A percentile compares a stretch with the other conserved stretches of the same genome.
Conservation (phyloP, 2,888 invertebrate species). For the Germaria angustata region DNA sequence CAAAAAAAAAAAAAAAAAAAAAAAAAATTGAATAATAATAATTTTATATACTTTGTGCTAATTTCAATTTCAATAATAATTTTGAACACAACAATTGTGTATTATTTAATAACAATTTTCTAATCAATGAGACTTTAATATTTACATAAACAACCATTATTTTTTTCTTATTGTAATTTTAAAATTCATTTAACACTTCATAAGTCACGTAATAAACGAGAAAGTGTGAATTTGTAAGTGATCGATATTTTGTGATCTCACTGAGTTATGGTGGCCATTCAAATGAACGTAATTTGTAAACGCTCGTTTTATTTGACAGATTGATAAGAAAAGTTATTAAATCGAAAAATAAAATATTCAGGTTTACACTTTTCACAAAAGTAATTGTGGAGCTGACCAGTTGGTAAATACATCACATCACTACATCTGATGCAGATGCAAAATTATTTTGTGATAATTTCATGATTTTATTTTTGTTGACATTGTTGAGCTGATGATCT, state of each 20-base stretch:
- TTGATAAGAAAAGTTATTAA: too few species aligned
- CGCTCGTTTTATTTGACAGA: background rate
- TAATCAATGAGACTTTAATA: background rate
- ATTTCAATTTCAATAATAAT: background rate
- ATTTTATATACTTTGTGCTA: background rate
- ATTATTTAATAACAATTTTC: background rate
- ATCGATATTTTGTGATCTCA: background rate
- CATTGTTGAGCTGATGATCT: too few species aligned
- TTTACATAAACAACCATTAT: background rate
- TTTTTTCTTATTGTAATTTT: background rate
- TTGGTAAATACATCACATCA: too few species aligned
- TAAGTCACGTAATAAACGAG: background rate
- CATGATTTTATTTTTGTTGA: too few species aligned
- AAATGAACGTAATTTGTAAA: background rate
- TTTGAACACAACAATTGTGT: background rate
- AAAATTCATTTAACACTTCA: slow-evolving; percentile 10
- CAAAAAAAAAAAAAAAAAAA: too few species aligned
- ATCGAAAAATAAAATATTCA: too few species aligned
- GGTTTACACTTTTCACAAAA: too few species aligned
- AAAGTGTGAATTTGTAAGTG: background rate
- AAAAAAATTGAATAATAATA: too few species aligned
- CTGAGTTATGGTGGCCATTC: background rate
- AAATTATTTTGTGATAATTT: too few species aligned
- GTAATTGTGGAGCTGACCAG: too few species aligned
- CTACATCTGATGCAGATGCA: too few species aligned